Conservation (phyloP, 2,797 vertebrate genomes). For the Dendrocincla tyrannina region DNA sequence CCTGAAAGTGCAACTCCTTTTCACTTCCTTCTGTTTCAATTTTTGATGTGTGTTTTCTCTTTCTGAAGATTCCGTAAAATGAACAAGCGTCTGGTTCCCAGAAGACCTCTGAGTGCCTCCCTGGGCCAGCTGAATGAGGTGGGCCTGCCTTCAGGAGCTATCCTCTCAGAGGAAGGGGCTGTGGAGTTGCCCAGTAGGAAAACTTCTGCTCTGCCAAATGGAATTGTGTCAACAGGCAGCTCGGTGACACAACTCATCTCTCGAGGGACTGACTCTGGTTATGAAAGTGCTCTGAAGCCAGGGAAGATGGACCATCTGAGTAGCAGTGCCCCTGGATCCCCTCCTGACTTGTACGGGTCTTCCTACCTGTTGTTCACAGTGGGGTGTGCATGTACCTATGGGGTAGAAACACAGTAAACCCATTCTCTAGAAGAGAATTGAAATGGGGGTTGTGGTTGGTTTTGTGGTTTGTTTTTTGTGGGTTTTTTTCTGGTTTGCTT, state of each 20-base stretch:
- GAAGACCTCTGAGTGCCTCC: constrained; percentile 86
- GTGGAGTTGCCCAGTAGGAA: constrained; percentile 87
- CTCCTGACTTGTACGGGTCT: constrained; percentile 89
- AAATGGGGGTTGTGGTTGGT: no score
- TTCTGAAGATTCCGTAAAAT: constrained; percentile 92
- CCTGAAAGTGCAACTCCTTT: background rate
- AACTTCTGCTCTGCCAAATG: constrained; percentile 88
- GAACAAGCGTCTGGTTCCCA: constrained; percentile 93
- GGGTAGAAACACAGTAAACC: background rate
- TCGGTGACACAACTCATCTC: constrained; percentile 89
- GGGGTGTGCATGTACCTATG: background rate
- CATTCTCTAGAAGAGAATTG: background rate
- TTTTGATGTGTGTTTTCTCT: background rate
- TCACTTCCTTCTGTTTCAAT: background rate
- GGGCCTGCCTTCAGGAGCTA: constrained; percentile 84
- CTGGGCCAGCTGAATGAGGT: constrained; percentile 86
- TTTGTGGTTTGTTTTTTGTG: background rate
- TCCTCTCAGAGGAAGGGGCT: constrained; percentile 88
- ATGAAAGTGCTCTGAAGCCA: constrained; percentile 87
- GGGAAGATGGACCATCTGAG: constrained; percentile 89
- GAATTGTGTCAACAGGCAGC: constrained; percentile 81
- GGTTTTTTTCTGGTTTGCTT: rapidly evolving
- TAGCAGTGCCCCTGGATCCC: constrained; percentile 91
- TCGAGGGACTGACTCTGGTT: constrained; percentile 88
- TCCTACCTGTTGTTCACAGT: constrained; percentile 2